Evolutionary conservation across 2,888 invertebrate species (phyloP), one percentile per base, ranked within the genome.

Genomic region (Drosophila colorata): DNA sequence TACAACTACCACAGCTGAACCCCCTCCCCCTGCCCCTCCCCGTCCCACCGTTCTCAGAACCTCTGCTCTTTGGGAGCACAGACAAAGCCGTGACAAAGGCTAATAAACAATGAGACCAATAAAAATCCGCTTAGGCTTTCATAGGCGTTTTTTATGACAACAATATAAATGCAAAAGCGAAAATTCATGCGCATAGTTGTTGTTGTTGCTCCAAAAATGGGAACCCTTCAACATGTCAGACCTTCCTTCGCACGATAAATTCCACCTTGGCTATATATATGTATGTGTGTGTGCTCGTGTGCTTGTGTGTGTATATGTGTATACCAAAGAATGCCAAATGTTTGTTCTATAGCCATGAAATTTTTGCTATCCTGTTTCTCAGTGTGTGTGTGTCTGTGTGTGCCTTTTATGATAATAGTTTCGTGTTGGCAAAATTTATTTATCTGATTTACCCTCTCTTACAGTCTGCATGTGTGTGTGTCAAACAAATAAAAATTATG

Each of bases 81-180:
- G 74, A 77, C 65, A 79, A 46, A 74, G 59, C 86, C 87, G 87
- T 85, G 85, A 88, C 85, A 85, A 59, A 78, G 81, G 87, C 85
- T 86, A 85, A 85, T 85, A 85, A 85, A 85, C 87, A 88, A 85
- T 85, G 85, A 84, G 84, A 79, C 86, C 80, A 89, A 87, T 87
- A 87, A 87, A 87, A 89, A 81, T 86, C 77, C 87, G 88, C 89
- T 88, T 89, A 89, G 86, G 87, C 87, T 88, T 89, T 89, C 87
- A 89, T 88, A 90, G 89, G 90, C 90, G 90, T 90, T 85, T 90
- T 90, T 90, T 90, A 90, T 89, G 89, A 89, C 90, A 85, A 85
- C 83, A 82, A 89, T 90, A 90, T 87, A 90, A 90, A 90, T 88
- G 82, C 80, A 86, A 87, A 78, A 77, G 73, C 72, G 74, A 56